Percentiles rank a stretch among this genome's conserved stretches.
phyloP scores from a whole-genome alignment of 1,140 invertebrate genomes.

The Scylla paramamosain region DNA sequence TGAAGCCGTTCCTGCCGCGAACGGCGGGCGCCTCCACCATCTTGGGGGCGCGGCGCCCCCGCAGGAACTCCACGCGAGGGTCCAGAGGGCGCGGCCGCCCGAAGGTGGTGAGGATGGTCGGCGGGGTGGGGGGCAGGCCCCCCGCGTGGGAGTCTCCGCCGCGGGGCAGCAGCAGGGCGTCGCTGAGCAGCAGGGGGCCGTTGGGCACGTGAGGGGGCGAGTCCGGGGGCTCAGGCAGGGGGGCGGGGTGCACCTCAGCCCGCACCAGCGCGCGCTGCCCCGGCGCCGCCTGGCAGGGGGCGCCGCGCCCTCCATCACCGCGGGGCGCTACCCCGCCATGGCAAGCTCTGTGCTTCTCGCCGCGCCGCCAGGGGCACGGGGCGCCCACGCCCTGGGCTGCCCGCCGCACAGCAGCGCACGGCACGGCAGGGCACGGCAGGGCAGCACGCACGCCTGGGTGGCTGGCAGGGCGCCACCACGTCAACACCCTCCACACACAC shows the following conservation, averaged over 20 bases:
- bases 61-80: constrained; percentile 59
- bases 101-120: constrained; percentile 57
- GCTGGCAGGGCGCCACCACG: too few relatives aligned
- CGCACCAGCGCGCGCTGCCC: background rate
- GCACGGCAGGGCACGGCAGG: too few relatives aligned
- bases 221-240: background rate
- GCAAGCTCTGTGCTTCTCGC: too few relatives aligned
- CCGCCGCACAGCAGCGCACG: too few relatives aligned
- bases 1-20: constrained; percentile 62
- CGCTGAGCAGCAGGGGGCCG: constrained; percentile 35
- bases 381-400: too few relatives aligned
- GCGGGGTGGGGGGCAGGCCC: background rate
- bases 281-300: background rate
- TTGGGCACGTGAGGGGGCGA: constrained; percentile 42
- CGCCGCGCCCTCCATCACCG: background rate
- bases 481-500: too few relatives aligned
- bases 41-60: constrained; percentile 56
- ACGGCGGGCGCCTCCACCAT: constrained; percentile 16
- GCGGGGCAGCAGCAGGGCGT: constrained; percentile 27
- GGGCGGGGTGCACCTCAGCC: background rate
- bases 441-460: too few relatives aligned
- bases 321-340: background rate
- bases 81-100: constrained; percentile 58
- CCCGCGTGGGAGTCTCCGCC: background rate
- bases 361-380: too few relatives aligned